Base-by-base conservation (phyloP, 2,888 invertebrate species). In the Atethmia centrago region DNA sequence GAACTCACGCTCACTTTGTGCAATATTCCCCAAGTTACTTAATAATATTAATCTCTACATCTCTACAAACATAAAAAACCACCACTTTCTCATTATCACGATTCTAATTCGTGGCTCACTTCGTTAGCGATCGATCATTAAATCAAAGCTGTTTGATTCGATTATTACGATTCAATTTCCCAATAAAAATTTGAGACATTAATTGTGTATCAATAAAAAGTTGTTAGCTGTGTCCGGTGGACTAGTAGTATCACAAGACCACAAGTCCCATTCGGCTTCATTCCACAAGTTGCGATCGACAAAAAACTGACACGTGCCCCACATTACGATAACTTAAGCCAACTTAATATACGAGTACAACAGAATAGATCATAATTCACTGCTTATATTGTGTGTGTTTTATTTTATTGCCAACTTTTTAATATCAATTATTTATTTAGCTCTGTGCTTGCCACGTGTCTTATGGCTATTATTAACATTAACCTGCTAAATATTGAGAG, bases 291-390 rank as follows among this genome's bases (percentile, higher is more conserved):
- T 76, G 74, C 31, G 72, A 80, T 70, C 80, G 61, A 74, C 77
- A 85, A 84, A 84, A 84, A 84, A 83, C 62, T 51, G 72, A 83
- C 84, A 80, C 85, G 84, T 84, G 85, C 85, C 72, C 77, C 73
- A 84, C 76, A 84, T 84, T 80, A 80, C 65, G 75, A 85, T 85
- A 82, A 74, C 75, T 84, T 85, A 77, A 77, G 73, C 59, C 69
- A 75, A 61, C 68, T 80, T 80, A 82, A 80, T 84, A 82, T 82
- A n/a, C n/a, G n/a, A n/a, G n/a, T n/a, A 79, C 70, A 69, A 77
- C 75, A 73, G 71, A 77, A 75, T 85, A 73, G 77, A 84, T 82
- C 72, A 85, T 82, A 84, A 82, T 69, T 84, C 83, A 82, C 62
- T 73, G 58, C 68, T 28, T 70, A 84, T 68, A 77, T 85, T 82